These are phyloP conservation scores for Calcarius ornatus DNA, from an alignment of 2,113 vertebrate species.

Conservation along the genomic window DNA sequence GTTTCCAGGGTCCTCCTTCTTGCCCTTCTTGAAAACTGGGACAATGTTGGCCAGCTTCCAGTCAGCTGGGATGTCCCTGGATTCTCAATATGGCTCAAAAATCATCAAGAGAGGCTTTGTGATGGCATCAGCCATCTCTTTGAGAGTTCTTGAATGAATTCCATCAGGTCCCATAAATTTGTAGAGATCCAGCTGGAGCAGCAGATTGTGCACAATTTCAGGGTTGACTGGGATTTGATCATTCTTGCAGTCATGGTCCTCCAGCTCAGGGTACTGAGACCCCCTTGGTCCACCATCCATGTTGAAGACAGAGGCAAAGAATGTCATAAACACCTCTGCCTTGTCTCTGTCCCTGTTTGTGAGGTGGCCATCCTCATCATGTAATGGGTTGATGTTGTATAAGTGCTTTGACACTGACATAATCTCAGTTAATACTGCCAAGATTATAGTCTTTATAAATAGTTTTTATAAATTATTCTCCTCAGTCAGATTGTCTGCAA, in stretches of 20 bases:
- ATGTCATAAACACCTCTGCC: neutral
- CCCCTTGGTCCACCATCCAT: neutral
- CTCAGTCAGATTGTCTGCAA: neutral
- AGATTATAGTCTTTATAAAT: neutral
- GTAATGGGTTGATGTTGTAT: neutral
- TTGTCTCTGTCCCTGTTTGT: neutral
- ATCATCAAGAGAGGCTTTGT: neutral
- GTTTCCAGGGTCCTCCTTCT: rapidly evolving
- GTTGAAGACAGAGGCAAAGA: neutral
- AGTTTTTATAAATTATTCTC: neutral
- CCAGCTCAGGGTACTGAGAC: neutral
- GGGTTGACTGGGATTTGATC: neutral
- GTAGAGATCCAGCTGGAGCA: neutral
- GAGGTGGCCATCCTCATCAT: neutral
- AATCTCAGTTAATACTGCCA: neutral
- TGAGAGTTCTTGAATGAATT: neutral
- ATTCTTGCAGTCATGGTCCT: neutral
- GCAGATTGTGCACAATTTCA: neutral
- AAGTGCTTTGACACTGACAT: neutral
- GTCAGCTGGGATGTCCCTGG: rapidly evolving
- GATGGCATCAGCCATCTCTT: neutral
- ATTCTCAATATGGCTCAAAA: neutral
- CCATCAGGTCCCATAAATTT: too few relatives aligned
- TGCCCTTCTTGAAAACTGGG: neutral
- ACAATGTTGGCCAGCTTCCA: neutral